A percentile compares a stretch with the other conserved stretches of the same genome.
Conservation (phyloP, 2,888 invertebrate species). For the Cephalotes varians region DNA sequence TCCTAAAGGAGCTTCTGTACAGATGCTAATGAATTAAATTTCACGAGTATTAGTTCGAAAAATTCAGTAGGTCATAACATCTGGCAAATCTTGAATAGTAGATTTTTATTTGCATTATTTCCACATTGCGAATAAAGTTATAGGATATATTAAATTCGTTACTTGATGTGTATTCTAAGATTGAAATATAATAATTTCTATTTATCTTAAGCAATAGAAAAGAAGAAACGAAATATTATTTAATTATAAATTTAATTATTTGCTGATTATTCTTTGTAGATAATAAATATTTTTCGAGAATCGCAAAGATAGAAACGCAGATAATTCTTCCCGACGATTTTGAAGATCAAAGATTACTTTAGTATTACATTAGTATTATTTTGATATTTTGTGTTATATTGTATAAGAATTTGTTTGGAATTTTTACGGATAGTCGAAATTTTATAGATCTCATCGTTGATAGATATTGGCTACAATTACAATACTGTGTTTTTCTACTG, state of each 20-base stretch:
- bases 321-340: not conserved
- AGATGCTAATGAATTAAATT: constrained; percentile 24
- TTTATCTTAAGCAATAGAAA: not conserved
- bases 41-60: not conserved
- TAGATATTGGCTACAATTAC: not conserved
- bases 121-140: not conserved
- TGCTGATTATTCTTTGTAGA: not conserved
- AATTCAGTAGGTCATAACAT: constrained; percentile 10
- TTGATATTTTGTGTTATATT: not conserved
- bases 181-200: not conserved
- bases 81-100: not conserved
- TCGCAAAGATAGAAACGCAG: not conserved
- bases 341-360: not conserved
- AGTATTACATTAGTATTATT: too few species aligned
- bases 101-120: not conserved
- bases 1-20: not conserved
- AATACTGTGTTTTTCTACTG: constrained; percentile 35
- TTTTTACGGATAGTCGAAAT: not conserved
- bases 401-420: not conserved
- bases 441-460: not conserved
- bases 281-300: not conserved
- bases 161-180: not conserved
- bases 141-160: not conserved
- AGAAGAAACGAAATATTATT: not conserved
- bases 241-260: constrained; percentile 11